Conservation (phyloP, 2,113 vertebrate genomes). For the Vanacampus margaritifer region DNA sequence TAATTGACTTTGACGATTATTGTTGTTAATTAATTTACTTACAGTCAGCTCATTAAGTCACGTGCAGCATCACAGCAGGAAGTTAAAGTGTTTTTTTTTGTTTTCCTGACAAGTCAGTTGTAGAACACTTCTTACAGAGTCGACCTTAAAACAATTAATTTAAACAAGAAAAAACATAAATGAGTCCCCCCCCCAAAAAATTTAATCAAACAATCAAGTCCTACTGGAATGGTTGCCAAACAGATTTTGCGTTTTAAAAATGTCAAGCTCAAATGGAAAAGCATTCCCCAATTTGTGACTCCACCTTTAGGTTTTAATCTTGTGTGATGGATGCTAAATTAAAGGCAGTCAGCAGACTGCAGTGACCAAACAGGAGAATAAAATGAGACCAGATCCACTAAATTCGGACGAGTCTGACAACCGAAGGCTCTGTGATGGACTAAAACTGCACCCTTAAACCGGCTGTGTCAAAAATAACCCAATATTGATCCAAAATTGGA, state of each 20-base stretch:
- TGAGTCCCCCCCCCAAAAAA: neutral
- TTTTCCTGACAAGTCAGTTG: neutral
- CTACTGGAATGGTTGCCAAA: neutral
- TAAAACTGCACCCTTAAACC: too few relatives aligned
- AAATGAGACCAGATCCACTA: neutral
- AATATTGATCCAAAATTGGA: too few relatives aligned
- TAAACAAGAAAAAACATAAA: too few relatives aligned
- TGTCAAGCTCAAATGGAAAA: neutral
- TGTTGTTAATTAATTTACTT: neutral
- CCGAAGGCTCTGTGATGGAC: too few relatives aligned
- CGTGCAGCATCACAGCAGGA: neutral
- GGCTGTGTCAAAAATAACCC: too few relatives aligned
- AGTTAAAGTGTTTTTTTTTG: neutral
- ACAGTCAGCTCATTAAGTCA: neutral
- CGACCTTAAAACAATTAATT: too few relatives aligned
- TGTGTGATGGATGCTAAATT: neutral
- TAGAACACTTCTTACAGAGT: neutral
- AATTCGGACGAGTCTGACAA: neutral
- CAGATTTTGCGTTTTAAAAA: neutral
- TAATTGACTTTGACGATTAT: neutral
- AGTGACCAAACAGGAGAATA: neutral
- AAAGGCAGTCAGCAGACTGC: neutral
- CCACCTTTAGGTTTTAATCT: neutral
- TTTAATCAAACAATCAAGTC: neutral
- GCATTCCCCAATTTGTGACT: neutral